Evolutionary conservation across 2,797 vertebrate species (phyloP).

Genomic region (Chrosomus eos): DNA sequence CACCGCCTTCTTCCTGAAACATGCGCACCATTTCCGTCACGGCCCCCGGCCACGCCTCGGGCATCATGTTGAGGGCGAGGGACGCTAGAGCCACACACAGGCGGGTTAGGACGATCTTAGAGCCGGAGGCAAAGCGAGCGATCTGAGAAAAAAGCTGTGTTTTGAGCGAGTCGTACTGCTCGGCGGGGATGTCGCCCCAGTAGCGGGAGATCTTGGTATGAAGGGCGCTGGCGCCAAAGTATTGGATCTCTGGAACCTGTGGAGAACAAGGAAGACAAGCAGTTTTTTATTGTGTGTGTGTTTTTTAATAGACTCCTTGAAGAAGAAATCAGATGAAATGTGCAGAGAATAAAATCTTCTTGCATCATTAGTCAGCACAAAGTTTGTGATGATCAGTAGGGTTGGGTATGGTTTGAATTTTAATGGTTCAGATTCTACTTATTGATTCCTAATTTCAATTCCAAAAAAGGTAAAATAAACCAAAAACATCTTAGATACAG

Average conservation of each 20-base stretch:
- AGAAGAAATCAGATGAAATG: neutral
- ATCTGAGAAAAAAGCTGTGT: conserved; percentile 97
- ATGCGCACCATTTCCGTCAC: conserved; percentile 97
- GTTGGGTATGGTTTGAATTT: no score
- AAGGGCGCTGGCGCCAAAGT: conserved; percentile 96
- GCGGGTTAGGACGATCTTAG: conserved; percentile 97
- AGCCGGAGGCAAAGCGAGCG: conserved; percentile 92
- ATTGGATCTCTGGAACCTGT: conserved; percentile 97
- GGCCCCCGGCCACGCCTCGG: conserved; percentile 94
- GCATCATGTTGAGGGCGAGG: conserved; percentile 98
- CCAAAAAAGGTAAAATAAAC: no score
- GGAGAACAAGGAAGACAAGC: neutral
- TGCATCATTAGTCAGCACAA: neutral
- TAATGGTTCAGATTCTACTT: no score
- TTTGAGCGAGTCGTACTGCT: conserved; percentile 96
- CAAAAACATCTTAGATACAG: no score
- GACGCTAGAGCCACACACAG: conserved; percentile 96
- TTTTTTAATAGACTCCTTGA: neutral
- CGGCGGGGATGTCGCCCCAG: conserved; percentile 95
- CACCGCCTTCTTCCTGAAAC: conserved; percentile 94
- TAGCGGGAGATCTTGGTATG: conserved; percentile 99
- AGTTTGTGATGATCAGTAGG: neutral
- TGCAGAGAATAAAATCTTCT: neutral
- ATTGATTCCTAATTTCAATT: no score
- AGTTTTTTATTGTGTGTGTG: neutral